Evolutionary conservation across 2,888 invertebrate species (phyloP), one percentile per base, ranked within the genome.

Genomic region (Aleiodes alternator): DNA sequence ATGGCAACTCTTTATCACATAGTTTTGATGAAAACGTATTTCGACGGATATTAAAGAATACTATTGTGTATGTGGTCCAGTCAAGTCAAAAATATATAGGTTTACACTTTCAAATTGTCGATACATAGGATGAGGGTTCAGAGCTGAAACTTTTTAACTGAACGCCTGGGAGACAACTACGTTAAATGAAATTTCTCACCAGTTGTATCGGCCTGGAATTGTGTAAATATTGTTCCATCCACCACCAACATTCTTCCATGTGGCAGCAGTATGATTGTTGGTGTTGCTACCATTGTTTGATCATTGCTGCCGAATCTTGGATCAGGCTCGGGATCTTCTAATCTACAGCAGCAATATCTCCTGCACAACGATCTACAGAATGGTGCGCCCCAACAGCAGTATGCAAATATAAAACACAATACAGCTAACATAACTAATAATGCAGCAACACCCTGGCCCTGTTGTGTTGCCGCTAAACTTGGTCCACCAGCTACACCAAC

Each of bases 301-400:
- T 88, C 88, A 70, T 83, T 84, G 61, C 81, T 84, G 9, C 84
- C 82, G 50, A 84, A 86, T 8, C 86, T 83, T 7, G 86, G 79
- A 51, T 86, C 86, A 8, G 83, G 83, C 69, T 90, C 89, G 0
- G 90, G 90, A 82, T 90, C 90, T 77, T 90, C 90, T 71, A 90
- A 86, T 1, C 88, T 87, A 81, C 91, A 91, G 77, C 90, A 90
- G 78, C 90, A 90, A 83, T 91, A 85, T 43, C 87, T 84, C 31
- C 88, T 82, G 83, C 92, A 92, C 69, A 91, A 87, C 9, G 90
- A 90, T 71, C 92, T 86, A 70, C 92, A 91, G 79, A 91, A 92
- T 4, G 92, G 92, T 0, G 92, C 91, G 0, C 92, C 92, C 89
- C 92, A 92, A 83, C 92, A 92, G 84, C 92, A 92, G 81, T 92